phyloP scores from a whole-genome alignment of 2,888 invertebrate genomes.

The Anthophora plumipes region DNA sequence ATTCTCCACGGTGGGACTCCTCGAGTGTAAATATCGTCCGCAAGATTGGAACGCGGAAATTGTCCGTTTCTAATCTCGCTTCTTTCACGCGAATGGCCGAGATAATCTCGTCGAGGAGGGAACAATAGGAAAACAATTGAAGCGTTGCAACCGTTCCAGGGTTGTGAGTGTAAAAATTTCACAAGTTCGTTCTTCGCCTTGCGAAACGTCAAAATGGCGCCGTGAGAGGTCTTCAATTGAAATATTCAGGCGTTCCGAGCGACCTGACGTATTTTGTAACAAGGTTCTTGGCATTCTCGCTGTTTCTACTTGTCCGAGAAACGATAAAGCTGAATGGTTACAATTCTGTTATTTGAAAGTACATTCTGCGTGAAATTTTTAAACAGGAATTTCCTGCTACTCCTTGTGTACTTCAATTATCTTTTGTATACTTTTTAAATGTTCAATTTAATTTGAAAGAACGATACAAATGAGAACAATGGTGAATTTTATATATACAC shows the following conservation, averaged over 20 bases:
- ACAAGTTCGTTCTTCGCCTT: not conserved
- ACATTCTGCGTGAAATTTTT: too few relatives aligned
- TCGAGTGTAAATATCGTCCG: slow-evolving; percentile 16
- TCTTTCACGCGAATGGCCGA: not conserved
- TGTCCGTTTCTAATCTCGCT: slow-evolving; percentile 26
- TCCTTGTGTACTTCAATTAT: too few relatives aligned
- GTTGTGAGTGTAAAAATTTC: slow-evolving; percentile 44
- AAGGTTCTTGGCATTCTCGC: not conserved
- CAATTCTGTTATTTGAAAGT: too few relatives aligned
- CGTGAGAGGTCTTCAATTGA: slow-evolving; percentile 2
- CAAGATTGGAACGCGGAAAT: slow-evolving; percentile 22
- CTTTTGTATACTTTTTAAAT: too few relatives aligned
- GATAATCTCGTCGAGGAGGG: slow-evolving; percentile 5
- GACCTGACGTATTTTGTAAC: not conserved
- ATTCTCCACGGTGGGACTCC: not conserved
- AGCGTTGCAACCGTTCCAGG: not conserved
- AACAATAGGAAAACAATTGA: slow-evolving; percentile 43
- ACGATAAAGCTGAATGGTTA: too few relatives aligned
- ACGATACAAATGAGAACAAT: too few relatives aligned
- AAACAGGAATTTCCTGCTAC: too few relatives aligned
- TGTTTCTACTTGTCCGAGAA: not conserved
- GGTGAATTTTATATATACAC: too few relatives aligned
- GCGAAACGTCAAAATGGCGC: slow-evolving; percentile 1
- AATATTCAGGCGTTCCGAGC: slow-evolving; percentile 37
- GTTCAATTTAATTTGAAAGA: too few relatives aligned